Base-by-base conservation (phyloP, 2,113 vertebrate genomes). In the Muntiacus reevesi region DNA sequence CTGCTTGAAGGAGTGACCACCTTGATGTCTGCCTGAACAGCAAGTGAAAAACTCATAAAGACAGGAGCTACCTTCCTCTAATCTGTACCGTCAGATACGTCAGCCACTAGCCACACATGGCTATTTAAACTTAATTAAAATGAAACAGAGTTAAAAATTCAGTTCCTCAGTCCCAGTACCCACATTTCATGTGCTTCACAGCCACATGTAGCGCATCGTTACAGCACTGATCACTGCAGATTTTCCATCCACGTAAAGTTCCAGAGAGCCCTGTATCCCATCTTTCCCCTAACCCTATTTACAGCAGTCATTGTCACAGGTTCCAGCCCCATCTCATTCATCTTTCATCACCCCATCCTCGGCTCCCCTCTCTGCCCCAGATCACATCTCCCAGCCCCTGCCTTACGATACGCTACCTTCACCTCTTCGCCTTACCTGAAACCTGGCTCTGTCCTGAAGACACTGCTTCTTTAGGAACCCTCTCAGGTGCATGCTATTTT, bases 41-140 rank as follows among this genome's bases (percentile, higher is more conserved):
- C 47, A 74, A 82, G 30, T 60, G 16, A 84, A 93, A 97, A 74
- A 15, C 6, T 86, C 54, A 67, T 76, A 91, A 55, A 93, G 62
- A 25, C 33, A 40, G 64, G 45, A 43, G 25, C 67, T 16, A 27
- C 33, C 27, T 87, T 60, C 40, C 23, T 89, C 40, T 54, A 62
- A 79, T 47, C 59, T n/a, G 45, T 52, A 74, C 36, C 59, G 16
- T 45, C 71, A 28, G 52, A 25, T 25, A 36, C 23, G 40, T 40
- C 12, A 95, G 71, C 33, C 52, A 64, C 40, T 36, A 59, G 23
- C 59, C 85, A 92, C 15, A 21, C 27, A 30, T 82, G 27, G 43
- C 64, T 92, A 50, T 84, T 95, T 88, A 91, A 67, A 89, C 84
- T 92, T 86, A 93, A 96, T 74, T 93, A 86, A 74, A 95, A 95